Evolutionary conservation across 2,888 invertebrate species (phyloP), one percentile per base, ranked within the genome.

Genomic region (Monoplex corrugatus): DNA sequence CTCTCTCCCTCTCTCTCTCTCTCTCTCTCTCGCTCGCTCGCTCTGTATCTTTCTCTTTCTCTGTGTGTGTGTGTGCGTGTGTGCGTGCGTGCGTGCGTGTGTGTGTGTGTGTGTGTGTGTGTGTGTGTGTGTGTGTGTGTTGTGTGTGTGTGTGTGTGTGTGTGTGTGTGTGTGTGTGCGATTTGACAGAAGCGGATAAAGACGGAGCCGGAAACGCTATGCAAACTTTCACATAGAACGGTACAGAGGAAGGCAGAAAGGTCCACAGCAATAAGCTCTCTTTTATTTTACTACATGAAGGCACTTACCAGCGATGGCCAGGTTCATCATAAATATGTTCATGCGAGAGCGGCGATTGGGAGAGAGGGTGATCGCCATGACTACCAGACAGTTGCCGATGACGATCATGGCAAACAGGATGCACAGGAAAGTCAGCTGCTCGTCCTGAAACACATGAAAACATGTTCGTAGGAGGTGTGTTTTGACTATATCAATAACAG

Each of bases 241-340:
- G 57, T 23, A 57, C 23, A 23, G 10, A 57, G 57, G 10, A 57
- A 57, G 57, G 57, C 13, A 57, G 13, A 23, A n/a, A n/a, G n/a
- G n/a, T n/a, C n/a, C n/a, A n/a, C n/a, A n/a, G n/a, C n/a, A n/a
- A n/a, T n/a, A 32, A 72, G 32, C 72, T 13, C n/a, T 72, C 72
- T 5, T 85, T 10, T 2, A 5, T 78, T 13, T 63, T 50, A 16
- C 50, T 50, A 50, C 10, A 50, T 19, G 8, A 50, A 16, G 19
- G 35, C 23, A 91, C 97, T 97, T 96, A 98, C 99, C 99, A 96
- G 98, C 98, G 91, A 98, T 97, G 10, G 98, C 98, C 88, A 99
- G 97, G 95, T 99, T 98, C 96, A 98, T 98, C 93, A 99, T 98
- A 96, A 99, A 99, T 96, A 98, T 98, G 96, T 98, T 98, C 98